Evolutionary conservation across 2,113 vertebrate genomes (phyloP), one percentile per base, ranked within the genome.

Genomic region (Istiophorus platypterus): DNA sequence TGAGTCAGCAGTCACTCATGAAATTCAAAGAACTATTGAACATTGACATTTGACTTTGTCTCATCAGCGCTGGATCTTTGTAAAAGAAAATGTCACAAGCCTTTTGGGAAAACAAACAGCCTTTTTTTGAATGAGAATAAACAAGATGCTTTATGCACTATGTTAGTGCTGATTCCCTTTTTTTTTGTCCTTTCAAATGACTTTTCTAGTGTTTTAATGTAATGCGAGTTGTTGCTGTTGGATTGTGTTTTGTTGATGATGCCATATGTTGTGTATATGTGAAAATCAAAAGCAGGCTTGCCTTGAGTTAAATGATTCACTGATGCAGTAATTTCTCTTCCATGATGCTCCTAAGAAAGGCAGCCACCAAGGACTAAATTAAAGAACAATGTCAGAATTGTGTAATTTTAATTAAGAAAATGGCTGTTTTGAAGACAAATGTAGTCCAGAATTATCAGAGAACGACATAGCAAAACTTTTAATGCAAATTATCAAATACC

Each of bases 131-230:
- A 76, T 31, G 76, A 91, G 76, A 85, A 80, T 72, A 77, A 85
- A 79, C 47, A 69, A 71, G 58, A 86, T 62, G 68, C 79, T 89
- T 66, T 97, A 97, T 90, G 97, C 97, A 99, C 97, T 99, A 98
- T 95, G 95, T 99, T 99, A 99, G 97, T 98, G 97, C 97, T 95
- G 92, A 82, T 92, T 93, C 94, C 89, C 91, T 95, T 72, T 92
- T 51, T 80, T 61, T 83, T 94, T 90, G 91, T 90, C 93, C 94
- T 95, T 95, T 93, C 93, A 95, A 94, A 95, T 83, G 27, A 95
- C 96, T 98, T 98, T 97, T 97, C 94, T 96, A 97, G 93, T 95
- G 93, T 96, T 96, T 96, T 94, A 95, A 95, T 95, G 94, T 95
- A 88, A 92, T 90, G 87, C 90, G 92, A 94, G 91, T 87, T 90